Evolutionary conservation across 2,113 vertebrate species (phyloP).

Genomic region (Salvator merianae): DNA sequence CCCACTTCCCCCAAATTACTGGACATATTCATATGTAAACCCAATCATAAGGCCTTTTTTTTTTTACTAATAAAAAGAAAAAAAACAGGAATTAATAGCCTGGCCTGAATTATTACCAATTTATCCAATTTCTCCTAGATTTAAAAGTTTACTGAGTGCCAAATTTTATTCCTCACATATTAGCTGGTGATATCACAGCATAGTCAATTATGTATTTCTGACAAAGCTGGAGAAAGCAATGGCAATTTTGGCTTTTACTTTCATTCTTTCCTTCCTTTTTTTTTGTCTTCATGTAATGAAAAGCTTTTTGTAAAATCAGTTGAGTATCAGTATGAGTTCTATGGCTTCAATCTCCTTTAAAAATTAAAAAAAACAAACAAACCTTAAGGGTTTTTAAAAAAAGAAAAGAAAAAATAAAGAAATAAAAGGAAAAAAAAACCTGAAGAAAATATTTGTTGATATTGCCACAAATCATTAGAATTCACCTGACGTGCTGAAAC

Average conservation of each 20-base stretch:
- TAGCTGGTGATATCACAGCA: slow-evolving; percentile 57
- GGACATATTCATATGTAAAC: slow-evolving; percentile 40
- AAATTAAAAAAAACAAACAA: slow-evolving; percentile 83
- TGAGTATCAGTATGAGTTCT: slow-evolving; percentile 88
- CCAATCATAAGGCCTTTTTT: slow-evolving; percentile 46
- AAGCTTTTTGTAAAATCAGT: slow-evolving; percentile 84
- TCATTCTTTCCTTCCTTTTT: slow-evolving; percentile 11
- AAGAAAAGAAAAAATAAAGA: slow-evolving; percentile 72
- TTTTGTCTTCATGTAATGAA: slow-evolving; percentile 79
- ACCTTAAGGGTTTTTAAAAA: slow-evolving; percentile 75
- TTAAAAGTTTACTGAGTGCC: slow-evolving; percentile 55
- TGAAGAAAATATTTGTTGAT: slow-evolving; percentile 91
- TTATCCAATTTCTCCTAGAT: slow-evolving; percentile 56
- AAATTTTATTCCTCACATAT: slow-evolving; percentile 56
- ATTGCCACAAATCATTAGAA: slow-evolving; percentile 99
- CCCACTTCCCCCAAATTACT: slow-evolving; percentile 45
- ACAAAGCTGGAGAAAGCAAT: slow-evolving; percentile 75
- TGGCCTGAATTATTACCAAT: slow-evolving; percentile 58
- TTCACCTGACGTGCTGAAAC: slow-evolving; percentile 99
- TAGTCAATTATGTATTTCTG: slow-evolving; percentile 69
- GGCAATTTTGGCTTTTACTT: slow-evolving; percentile 75
- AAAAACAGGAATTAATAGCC: slow-evolving; percentile 45
- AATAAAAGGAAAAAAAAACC: slow-evolving; percentile 67
- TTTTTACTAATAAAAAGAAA: neutral
- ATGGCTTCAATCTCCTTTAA: slow-evolving; percentile 99